Evolutionary conservation across 2,113 vertebrate genomes (phyloP).

Genomic region (Tragelaphus strepsiceros): DNA sequence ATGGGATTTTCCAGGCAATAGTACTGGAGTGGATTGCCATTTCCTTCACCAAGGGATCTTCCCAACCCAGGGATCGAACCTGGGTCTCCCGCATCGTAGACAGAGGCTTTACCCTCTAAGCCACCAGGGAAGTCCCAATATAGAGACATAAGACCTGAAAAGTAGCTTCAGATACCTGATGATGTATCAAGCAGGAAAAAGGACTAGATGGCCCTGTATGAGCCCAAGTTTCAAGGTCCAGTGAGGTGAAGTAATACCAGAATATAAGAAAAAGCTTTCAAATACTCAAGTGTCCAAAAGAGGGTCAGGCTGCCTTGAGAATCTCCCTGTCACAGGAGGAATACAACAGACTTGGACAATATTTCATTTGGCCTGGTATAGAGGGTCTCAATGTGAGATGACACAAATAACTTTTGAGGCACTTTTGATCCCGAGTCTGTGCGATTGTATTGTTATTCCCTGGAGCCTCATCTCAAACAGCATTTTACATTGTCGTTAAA

Average conservation of each 20-base stretch:
- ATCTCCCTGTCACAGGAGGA: background rate
- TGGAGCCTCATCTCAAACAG: background rate
- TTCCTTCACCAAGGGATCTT: background rate
- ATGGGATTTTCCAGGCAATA: background rate
- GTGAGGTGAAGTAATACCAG: background rate
- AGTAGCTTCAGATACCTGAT: background rate
- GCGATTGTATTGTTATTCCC: background rate
- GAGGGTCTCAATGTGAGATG: background rate
- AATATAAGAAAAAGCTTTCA: background rate
- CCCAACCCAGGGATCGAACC: background rate
- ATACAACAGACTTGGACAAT: background rate
- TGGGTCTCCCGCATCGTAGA: too few relatives aligned
- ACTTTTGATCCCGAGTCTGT: background rate
- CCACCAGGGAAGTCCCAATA: background rate
- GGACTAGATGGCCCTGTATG: background rate
- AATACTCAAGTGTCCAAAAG: background rate
- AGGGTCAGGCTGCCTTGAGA: background rate
- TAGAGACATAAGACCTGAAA: background rate
- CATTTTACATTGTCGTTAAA: background rate
- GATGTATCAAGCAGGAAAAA: background rate
- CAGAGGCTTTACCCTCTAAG: background rate
- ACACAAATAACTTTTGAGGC: background rate
- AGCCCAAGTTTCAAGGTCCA: background rate
- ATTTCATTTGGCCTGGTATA: background rate
- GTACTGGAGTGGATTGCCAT: background rate